Evolutionary conservation across 2,113 vertebrate genomes (phyloP).

Genomic region (Myodes glareolus): DNA sequence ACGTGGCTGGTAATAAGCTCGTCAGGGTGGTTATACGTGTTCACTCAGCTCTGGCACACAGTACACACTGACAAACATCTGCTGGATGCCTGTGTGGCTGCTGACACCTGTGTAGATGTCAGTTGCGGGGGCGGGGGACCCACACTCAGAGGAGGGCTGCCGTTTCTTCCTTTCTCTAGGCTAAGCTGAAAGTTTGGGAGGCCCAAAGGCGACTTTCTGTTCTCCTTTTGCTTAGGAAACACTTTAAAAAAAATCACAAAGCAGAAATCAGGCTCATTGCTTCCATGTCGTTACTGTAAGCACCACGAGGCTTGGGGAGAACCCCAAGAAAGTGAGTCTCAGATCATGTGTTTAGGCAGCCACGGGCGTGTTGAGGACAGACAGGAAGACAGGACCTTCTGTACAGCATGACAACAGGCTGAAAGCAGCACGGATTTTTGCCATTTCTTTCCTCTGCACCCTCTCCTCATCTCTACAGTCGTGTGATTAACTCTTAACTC

Average conservation of each 20-base stretch:
- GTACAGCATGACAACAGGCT: background rate
- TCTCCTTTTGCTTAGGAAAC: slow-evolving; percentile 25
- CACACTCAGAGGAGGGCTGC: background rate
- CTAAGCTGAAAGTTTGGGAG: slow-evolving; percentile 2
- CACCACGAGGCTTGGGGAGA: background rate
- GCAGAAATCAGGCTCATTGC: background rate
- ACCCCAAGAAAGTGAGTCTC: background rate
- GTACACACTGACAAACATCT: background rate
- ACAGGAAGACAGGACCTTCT: background rate
- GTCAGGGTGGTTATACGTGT: background rate
- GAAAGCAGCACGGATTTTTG: background rate
- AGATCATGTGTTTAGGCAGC: background rate
- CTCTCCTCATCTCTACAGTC: background rate
- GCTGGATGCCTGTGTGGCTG: background rate
- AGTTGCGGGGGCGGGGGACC: background rate
- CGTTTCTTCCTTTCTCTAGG: background rate
- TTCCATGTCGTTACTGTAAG: background rate
- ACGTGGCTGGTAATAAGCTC: background rate
- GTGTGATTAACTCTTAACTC: background rate
- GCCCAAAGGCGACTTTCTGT: background rate
- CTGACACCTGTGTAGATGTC: background rate
- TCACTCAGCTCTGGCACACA: background rate
- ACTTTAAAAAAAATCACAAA: background rate
- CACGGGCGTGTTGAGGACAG: background rate
- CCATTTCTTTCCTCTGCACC: background rate